These are phyloP conservation scores for Oryzias dopingdopingensis DNA, from an alignment of 2,797 vertebrate species.

Conservation along the genomic window DNA sequence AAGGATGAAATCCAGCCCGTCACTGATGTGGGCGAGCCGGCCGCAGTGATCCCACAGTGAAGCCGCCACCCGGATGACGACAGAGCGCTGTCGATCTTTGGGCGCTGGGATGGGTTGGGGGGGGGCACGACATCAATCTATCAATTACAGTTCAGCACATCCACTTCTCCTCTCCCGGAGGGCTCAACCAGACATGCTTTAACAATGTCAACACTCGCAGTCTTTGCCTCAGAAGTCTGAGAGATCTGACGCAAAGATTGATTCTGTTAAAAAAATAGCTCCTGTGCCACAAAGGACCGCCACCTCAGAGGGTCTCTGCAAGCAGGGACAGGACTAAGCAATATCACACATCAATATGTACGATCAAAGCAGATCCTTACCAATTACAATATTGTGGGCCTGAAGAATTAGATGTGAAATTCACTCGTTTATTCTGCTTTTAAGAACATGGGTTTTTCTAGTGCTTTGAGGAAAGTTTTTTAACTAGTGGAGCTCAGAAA, in stretches of 20 bases:
- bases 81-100: conserved; percentile 9
- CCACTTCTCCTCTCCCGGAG: conserved; percentile 16
- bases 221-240: neutral
- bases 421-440: conserved; percentile 14
- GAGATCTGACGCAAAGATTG: conserved; percentile 24
- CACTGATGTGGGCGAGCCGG: neutral
- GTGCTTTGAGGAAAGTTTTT: conserved; percentile 32
- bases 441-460: conserved; percentile 13
- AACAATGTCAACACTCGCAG: conserved; percentile 17
- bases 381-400: conserved; percentile 47
- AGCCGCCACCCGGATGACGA: conserved; percentile 5
- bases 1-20: neutral
- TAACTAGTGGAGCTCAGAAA: conserved; percentile 21
- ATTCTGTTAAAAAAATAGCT: conserved; percentile 4
- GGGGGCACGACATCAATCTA: conserved; percentile 51
- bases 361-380: conserved; percentile 43
- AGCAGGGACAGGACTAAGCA: neutral
- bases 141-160: conserved; percentile 46
- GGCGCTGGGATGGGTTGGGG: conserved; percentile 9
- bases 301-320: neutral
- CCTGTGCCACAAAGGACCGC: conserved; percentile 14
- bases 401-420: conserved; percentile 26
- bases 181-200: conserved; percentile 36
- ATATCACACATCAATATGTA: conserved; percentile 37
- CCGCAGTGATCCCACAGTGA: neutral